phyloP scores from a whole-genome alignment of 2,888 invertebrate species.

The Bhutanitis thaidina region DNA sequence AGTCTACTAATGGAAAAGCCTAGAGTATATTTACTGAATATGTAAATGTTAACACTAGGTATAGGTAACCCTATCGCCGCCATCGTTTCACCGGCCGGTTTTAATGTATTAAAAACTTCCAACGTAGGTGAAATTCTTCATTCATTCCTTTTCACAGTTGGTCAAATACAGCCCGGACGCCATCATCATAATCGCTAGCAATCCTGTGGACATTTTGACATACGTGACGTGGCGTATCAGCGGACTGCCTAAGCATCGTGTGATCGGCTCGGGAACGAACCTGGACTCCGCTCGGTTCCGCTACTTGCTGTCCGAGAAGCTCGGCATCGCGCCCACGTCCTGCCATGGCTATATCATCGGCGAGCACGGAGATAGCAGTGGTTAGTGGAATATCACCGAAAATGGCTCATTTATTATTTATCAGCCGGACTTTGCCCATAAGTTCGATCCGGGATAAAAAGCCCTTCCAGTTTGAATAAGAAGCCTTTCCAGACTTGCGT shows the following conservation, averaged over 20 bases:
- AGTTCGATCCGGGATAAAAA: too few species aligned
- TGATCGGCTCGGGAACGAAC: conserved; percentile 96
- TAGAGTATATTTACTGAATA: too few species aligned
- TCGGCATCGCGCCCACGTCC: conserved; percentile 90
- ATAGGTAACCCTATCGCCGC: too few species aligned
- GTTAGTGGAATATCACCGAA: conserved; percentile 61
- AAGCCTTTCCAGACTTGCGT: too few species aligned
- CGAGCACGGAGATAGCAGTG: conserved; percentile 95
- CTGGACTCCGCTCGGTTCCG: conserved; percentile 95
- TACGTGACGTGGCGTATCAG: conserved; percentile 97
- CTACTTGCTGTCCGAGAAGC: conserved; percentile 90
- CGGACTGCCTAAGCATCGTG: conserved; percentile 91
- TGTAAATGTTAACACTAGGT: too few species aligned
- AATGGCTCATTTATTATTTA: too few species aligned
- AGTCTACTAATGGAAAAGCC: too few species aligned
- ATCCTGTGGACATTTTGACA: conserved; percentile 95
- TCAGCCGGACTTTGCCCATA: too few species aligned
- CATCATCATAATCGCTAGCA: conserved; percentile 91
- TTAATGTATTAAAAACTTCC: too few species aligned
- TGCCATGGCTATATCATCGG: conserved; percentile 97
- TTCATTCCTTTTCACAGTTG: conserved; percentile 71
- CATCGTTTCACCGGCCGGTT: too few species aligned
- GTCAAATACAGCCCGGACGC: conserved; percentile 92
- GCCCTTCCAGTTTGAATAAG: too few species aligned
- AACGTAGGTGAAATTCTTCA: too few species aligned